Evolutionary conservation across 1,140 invertebrate species (phyloP).

Genomic region (Triops cancriformis): DNA sequence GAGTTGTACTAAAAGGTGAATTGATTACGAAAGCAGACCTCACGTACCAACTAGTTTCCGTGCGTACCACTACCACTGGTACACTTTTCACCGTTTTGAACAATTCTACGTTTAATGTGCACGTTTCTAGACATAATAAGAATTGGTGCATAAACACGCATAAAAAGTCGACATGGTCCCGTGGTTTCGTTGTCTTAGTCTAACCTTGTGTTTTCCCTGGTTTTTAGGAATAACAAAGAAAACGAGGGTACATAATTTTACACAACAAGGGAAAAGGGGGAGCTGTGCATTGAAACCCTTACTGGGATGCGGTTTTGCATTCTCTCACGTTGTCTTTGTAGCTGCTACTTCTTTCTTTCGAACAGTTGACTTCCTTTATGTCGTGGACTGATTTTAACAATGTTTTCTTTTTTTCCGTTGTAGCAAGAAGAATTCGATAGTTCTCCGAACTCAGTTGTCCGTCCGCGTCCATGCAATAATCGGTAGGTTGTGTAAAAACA

Average conservation of each 20-base stretch:
- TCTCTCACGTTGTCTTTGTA: not conserved
- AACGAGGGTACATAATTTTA: not conserved
- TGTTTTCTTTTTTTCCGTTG: constrained; percentile 45
- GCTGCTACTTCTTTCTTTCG: no score
- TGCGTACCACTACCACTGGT: no score
- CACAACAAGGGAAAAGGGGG: not conserved
- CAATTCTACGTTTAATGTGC: not conserved
- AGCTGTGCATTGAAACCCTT: not conserved
- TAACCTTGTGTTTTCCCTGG: not conserved
- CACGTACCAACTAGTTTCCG: no score
- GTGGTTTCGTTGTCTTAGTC: not conserved
- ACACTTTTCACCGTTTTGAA: no score
- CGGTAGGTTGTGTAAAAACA: constrained; percentile 57
- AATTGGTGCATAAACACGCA: not conserved
- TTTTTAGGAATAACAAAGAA: not conserved
- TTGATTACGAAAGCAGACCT: no score
- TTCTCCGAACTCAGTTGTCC: constrained; percentile 90
- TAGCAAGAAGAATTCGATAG: constrained; percentile 94
- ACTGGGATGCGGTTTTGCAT: not conserved
- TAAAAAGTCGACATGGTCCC: not conserved
- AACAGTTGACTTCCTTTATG: no score
- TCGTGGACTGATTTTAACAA: not conserved
- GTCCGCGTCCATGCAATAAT: constrained; percentile 96
- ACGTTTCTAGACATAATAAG: not conserved
- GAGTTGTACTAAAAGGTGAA: no score